Base-by-base conservation (phyloP, 2,113 vertebrate genomes). In the Anolis sagrei region DNA sequence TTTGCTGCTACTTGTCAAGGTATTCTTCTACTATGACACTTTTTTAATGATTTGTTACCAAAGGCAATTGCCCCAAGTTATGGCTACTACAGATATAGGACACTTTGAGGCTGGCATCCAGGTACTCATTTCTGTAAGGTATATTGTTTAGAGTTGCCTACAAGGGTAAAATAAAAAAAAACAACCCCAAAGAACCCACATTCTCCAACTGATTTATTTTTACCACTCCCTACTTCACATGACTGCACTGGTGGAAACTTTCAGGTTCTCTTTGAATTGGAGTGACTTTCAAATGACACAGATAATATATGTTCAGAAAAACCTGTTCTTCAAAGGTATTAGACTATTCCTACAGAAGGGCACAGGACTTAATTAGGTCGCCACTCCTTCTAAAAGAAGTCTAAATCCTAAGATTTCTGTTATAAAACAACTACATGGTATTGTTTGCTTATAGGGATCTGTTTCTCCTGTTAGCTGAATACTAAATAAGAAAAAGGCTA, bases 201-300 rank as follows among this genome's bases (percentile, higher is more conserved):
- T 85, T 89, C 79, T 54, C 66, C 51, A 62, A 87, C 75, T 78
- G 19, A 73, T 75, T 32, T 75, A 51, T 88, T 86, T 74, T 39
- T 36, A 86, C 36, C 18, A 80, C 27, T 91, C 81, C 62, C 0
- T 0, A 84, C 86, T 81, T 64, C 39, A 79, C 74, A 61, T 48
- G n/a, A 51, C 84, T 44, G 84, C 85, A 78, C 79, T 74, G 32
- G 78, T 72, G 25, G 83, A 76, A 93, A 92, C 88, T 93, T 94
- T 73, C 18, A 79, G 36, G 23, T 89, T 92, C 91, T 84, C 78
- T 86, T 68, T 32, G 10, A 79, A 80, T 29, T 58, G 51, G 84
- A 82, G 82, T 89, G 85, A 61, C 0, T 0, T 76, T 74, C 82
- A 89, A 81, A 32, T 74, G 85, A 82, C 62, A 36, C 27, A 32